Conservation (phyloP, 53 echinoderm and acorn worm genomes). For the Luidia sarsii region DNA sequence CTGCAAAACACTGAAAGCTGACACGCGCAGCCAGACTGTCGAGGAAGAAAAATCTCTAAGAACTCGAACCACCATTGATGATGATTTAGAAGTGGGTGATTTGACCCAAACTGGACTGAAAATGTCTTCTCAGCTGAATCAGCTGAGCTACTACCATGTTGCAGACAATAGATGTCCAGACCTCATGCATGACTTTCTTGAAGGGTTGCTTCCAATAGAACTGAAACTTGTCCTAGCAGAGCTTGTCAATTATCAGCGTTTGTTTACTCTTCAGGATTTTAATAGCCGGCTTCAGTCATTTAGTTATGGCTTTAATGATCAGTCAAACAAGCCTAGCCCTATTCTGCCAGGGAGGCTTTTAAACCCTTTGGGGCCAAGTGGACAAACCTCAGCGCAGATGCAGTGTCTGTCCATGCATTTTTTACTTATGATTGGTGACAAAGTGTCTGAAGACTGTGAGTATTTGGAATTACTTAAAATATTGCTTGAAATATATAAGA, state of each 20-base stretch:
- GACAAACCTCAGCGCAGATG: constrained; percentile 64
- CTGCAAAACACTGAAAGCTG: constrained; percentile 10
- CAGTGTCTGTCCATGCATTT: constrained; percentile 24
- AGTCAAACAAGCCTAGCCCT: constrained; percentile 47
- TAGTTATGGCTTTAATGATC: constrained; percentile 51
- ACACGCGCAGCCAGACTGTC: constrained; percentile 4
- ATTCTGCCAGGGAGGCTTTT: constrained; percentile 23
- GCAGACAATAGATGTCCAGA: constrained; percentile 34
- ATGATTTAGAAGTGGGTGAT: neutral
- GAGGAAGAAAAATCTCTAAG: constrained; percentile 7
- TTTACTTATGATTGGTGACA: constrained; percentile 61
- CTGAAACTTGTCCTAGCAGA: constrained; percentile 46
- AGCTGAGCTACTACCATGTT: constrained; percentile 48
- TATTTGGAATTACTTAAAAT: constrained; percentile 33
- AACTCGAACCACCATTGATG: constrained; percentile 10
- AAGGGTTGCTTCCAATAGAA: constrained; percentile 61
- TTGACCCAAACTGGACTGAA: constrained; percentile 48
- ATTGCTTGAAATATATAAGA: constrained; percentile 41
- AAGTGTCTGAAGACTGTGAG: constrained; percentile 21
- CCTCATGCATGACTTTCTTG: constrained; percentile 69
- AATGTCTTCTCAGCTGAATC: constrained; percentile 23
- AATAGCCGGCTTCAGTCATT: constrained; percentile 43
- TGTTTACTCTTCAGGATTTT: constrained; percentile 30
- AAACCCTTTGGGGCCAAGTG: constrained; percentile 58
- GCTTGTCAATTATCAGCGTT: constrained; percentile 19